Base-by-base conservation (phyloP, 1,140 invertebrate species). In the Anastatus disparis region DNA sequence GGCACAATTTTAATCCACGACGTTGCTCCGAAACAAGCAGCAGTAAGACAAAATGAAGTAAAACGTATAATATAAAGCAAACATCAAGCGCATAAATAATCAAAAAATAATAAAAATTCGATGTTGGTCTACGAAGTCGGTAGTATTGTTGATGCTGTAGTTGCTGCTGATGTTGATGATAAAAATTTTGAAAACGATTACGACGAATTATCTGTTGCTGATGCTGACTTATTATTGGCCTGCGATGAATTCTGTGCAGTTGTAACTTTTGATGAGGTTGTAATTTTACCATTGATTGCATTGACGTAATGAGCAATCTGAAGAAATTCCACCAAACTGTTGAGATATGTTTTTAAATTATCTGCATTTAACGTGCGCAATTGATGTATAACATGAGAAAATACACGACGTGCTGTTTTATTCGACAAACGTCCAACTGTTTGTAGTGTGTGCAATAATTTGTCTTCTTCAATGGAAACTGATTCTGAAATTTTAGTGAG, bases 351-450 rank as follows among this genome's bases (percentile, higher is more conserved):
- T 68, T 87, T 89, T n/a, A 91, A 82, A 75, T 90, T 88, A 46
- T 87, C 86, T 31, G 83, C 85, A 44, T 86, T 87, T 6, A 91
- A 80, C 26, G 87, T 86, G 67, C 87, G 86, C 77, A 92, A 83
- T 72, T 90, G 89, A 59, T 81, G 77, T 27, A 89, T 85, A 52
- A 91, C 87, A 79, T 90, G 89, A 66, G 87, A 79, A 85, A 91
- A 92, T 42, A 92, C 88, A 40, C 91, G 86, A 38, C 89, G 85
- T 31, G 90, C 89, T 22, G 91, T 88, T 82, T 92, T 92, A 70
- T 90, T 90, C 42, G 91, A 92, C 65, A 93, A 84, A 15, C 89
- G 85, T 3, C 91, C 90, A 27, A 93, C 89, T 0, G 91, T 92
- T 84, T 92, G 90, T 35, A 91, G 86, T 7, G 90, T 90, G 82